Evolutionary conservation across 2,797 vertebrate genomes (phyloP), one percentile per base, ranked within the genome.

Genomic region (Poeciliopsis gracilis): DNA sequence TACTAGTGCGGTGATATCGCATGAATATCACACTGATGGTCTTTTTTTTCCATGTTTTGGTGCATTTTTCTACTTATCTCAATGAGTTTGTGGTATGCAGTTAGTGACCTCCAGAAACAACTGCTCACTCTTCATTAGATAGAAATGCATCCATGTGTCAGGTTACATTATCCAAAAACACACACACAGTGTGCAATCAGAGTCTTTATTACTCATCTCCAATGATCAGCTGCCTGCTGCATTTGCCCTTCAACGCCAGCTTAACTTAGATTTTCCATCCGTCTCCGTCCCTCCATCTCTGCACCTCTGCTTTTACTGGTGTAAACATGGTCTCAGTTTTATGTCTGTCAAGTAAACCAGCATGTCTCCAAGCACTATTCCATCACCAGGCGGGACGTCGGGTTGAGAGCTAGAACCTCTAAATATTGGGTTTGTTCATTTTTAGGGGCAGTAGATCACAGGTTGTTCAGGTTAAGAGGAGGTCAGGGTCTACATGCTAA

Each of bases 211-310:
- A 84, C 86, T 90, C 90, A 80, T 89, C 79, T 85, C 85, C 83
- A 91, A 92, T 89, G 88, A 92, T 91, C 85, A 83, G 79, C 78
- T 85, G 82, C 84, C 85, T 72, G 74, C 77, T 86, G 83, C 75
- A 66, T 87, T 87, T 77, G 86, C 83, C 88, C 88, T 91, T 87
- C 90, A 84, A 36, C 20, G 82, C 81, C 89, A 81, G 23, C 75
- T 84, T 53, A 82, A 71, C 81, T 89, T 80, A 78, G 51, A 77
- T 77, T 81, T 82, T 72, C 83, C 84, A 89, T 92, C 88, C 57
- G 43, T 92, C 89, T 91, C 79, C 73, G 76, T 84, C 84, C 2
- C 12, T 82, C 76, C 76, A 45, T 41, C 79, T 38, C 81, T 82
- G 78, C 82, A 20, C 67, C 77, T 82, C 82, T 80, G 78, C 75